These are phyloP conservation scores for Naso thynnoides DNA, from an alignment of 2,797 vertebrate species.

Conservation along the genomic window DNA sequence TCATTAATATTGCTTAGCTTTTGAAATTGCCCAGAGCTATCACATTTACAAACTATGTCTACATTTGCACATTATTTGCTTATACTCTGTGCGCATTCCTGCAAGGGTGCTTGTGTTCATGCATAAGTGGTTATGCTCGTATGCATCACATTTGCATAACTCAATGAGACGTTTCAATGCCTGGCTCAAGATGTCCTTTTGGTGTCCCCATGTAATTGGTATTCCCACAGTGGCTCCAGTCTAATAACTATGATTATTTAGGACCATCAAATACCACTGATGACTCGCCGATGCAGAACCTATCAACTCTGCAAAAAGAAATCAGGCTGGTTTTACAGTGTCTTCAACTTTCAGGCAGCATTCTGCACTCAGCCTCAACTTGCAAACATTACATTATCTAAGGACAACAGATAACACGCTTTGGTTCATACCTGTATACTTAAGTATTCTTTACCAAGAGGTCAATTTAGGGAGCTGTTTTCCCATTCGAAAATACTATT, in stretches of 20 bases:
- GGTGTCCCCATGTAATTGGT: constrained; percentile 56
- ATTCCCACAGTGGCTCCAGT: constrained; percentile 42
- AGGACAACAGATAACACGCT: not conserved
- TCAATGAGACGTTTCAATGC: constrained; percentile 46
- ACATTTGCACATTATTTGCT: constrained; percentile 4
- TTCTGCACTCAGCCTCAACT: not conserved
- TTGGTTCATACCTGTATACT: not conserved
- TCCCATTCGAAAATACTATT: too few relatives aligned
- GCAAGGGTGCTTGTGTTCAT: constrained; percentile 6
- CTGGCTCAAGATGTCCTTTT: constrained; percentile 55
- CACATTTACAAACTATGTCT: not conserved
- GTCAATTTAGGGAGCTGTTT: not conserved
- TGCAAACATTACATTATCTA: not conserved
- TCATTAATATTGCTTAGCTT: not conserved
- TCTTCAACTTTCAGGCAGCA: constrained; percentile 10
- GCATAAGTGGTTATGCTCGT: constrained; percentile 34
- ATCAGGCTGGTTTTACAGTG: constrained; percentile 15
- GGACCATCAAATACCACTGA: constrained; percentile 39
- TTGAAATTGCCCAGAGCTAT: not conserved
- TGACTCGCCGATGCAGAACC: constrained; percentile 30
- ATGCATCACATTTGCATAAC: constrained; percentile 59
- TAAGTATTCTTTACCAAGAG: not conserved
- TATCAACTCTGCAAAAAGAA: constrained; percentile 3
- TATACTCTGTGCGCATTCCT: constrained; percentile 10
- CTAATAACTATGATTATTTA: constrained; percentile 64